phyloP scores from a whole-genome alignment of 1,140 invertebrate genomes.

The Lordiphosa clarofinis region DNA sequence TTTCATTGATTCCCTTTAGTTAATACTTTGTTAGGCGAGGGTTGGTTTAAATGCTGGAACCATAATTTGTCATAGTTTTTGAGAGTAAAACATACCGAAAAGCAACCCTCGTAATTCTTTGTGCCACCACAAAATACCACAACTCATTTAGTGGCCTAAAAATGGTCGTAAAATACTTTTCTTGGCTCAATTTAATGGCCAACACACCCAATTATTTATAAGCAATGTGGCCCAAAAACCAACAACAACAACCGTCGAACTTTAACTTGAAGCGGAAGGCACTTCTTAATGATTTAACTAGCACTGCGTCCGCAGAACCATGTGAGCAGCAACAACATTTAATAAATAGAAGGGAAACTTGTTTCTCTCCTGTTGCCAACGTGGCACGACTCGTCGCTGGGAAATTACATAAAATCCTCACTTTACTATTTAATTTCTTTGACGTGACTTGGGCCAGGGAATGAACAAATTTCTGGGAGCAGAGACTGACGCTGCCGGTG shows the following conservation, averaged over 20 bases:
- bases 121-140: not conserved
- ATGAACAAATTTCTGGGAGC: not conserved
- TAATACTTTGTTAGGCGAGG: too few species aligned
- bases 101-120: not conserved
- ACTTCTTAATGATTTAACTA: slow-evolving; percentile 62
- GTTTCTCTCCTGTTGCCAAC: not conserved
- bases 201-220: slow-evolving; percentile 42
- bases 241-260: slow-evolving; percentile 6
- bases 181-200: slow-evolving; percentile 20
- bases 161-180: slow-evolving; percentile 44
- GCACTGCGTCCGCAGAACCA: slow-evolving; percentile 10
- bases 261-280: slow-evolving; percentile 7
- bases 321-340: not conserved
- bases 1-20: too few species aligned
- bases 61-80: too few species aligned
- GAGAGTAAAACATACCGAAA: too few species aligned
- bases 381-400: not conserved
- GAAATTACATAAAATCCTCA: slow-evolving; percentile 42
- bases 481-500: not conserved
- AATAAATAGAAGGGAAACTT: not conserved
- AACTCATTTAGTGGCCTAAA: slow-evolving; percentile 31
- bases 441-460: slow-evolving; percentile 46
- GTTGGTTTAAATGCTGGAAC: too few species aligned
- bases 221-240: slow-evolving; percentile 2
- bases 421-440: slow-evolving; percentile 65